Evolutionary conservation across 1,140 invertebrate species (phyloP), one percentile per base, ranked within the genome.

Genomic region (Sitobion miscanthi): DNA sequence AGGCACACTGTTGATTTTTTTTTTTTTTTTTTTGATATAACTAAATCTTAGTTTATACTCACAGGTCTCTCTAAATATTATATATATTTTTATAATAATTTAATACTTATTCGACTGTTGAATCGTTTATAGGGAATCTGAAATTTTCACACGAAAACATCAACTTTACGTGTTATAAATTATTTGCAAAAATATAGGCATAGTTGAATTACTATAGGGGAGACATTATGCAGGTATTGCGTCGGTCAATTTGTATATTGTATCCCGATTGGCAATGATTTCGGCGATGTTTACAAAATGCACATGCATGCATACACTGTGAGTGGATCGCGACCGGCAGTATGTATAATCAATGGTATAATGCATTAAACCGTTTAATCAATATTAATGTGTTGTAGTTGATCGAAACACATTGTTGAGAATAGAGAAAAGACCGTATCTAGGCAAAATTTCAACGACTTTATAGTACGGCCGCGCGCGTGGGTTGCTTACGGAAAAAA

Each of bases 301-400:
- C 30, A 69, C 14, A 23, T 69, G 57, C 11, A n/a, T 69, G 45
- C 45, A 7, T 45, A 45, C 14, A 35, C 17, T 21, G 49, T 21
- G 52, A 54, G 77, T 38, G 35, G 6, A 83, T 83, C 20, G 77
- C 77, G 35, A 83, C 21, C 35, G 77, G 17, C n/a, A 83, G 35
- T 14, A 45, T 38, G 69, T 38, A 82, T 35, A 35, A 35, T 35
- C 35, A 35, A 35, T 35, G 35, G 35, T 35, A 35, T 38, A 82
- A 77, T 38, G 30, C 77, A 82, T 82, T 82, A 82, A 82, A 82
- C 52, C 77, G 23, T 85, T 85, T 85, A 85, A 85, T 83, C 77
- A 83, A 85, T 85, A 42, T 25, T 42, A 25, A 45, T 85, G 38
- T 45, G 38, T 30, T 45, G 83, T 45, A 42, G 38, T 85, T 23